Base-by-base conservation (phyloP, 2,888 invertebrate species). In the Drosophila kambysellisi region DNA sequence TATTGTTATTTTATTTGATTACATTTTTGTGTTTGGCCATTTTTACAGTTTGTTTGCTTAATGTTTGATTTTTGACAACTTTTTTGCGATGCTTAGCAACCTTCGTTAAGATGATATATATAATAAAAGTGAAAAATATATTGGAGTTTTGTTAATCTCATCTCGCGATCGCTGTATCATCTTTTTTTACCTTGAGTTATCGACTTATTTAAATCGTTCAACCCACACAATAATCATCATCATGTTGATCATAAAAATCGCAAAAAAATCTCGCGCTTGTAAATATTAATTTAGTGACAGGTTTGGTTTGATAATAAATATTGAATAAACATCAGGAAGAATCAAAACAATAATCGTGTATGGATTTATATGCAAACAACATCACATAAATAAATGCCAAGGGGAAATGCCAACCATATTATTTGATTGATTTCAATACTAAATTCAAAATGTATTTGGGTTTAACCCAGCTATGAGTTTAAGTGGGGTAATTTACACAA, bases 101-200 rank as follows among this genome's bases (percentile, higher is more conserved):
- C 85, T 85, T 85, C 90, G 83, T 61, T 39, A 57, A 69, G 33
- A 20, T 29, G 56, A 54, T 69, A 59, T 58, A 59, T 58, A 63
- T 54, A 25, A 52, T 70, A 70, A 64, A 62, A 65, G 53, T 46
- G 20, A 8, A 30, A 66, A 50, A 57, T 87, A 70, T 87, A 77
- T 83, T 83, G 73, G 39, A 30, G 64, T 79, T 70, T 60, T 72
- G 62, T 74, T 83, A 72, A 81, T 83, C 84, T 70, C 53, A 53
- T 30, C 56, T 50, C 61, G 63, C 68, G 64, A 57, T 74, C 62
- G 56, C 68, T 71, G 60, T 67, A 79, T 88, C 83, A 78, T 83
- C 74, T 62, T 41, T 54, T 60, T 33, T 52, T 71, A 59, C 88
- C 89, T 87, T 87, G 85, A 82, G 37, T 76, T 81, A 88, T 80